phyloP scores from a whole-genome alignment of 2,888 invertebrate species.

The Drosophila conformis region DNA sequence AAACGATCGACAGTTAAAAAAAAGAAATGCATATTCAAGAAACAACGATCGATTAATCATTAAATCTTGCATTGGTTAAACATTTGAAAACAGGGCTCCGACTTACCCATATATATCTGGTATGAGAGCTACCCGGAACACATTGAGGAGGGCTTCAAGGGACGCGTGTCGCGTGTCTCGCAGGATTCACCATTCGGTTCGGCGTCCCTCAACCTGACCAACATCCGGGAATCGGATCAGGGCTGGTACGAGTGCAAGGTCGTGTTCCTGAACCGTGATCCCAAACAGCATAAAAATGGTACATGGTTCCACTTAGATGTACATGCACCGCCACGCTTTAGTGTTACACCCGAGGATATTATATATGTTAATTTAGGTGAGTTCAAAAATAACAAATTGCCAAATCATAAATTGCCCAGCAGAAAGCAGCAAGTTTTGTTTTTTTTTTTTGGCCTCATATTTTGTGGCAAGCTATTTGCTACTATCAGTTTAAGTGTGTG shows the following conservation, averaged over 20 bases:
- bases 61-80: slow-evolving; percentile 24
- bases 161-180: slow-evolving; percentile 94
- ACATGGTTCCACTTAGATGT: slow-evolving; percentile 99
- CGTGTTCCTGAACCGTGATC: slow-evolving; percentile 97
- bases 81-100: slow-evolving; percentile 90
- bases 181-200: slow-evolving; percentile 95
- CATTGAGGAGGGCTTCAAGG: slow-evolving; percentile 97
- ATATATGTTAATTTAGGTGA: slow-evolving; percentile 96
- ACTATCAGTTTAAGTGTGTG: slow-evolving; percentile 55
- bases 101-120: slow-evolving; percentile 99
- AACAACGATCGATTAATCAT: slow-evolving; percentile 20
- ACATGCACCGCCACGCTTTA: slow-evolving; percentile 97
- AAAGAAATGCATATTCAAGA: background rate
- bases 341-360: slow-evolving; percentile 97
- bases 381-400: slow-evolving; percentile 56
- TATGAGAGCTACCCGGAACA: slow-evolving; percentile 99
- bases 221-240: slow-evolving; percentile 96
- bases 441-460: slow-evolving; percentile 22
- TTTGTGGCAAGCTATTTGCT: slow-evolving; percentile 45
- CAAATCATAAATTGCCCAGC: slow-evolving; percentile 39
- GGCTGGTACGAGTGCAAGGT: slow-evolving; percentile 99
- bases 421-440: slow-evolving; percentile 10
- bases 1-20: slow-evolving; percentile 7
- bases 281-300: slow-evolving; percentile 96
- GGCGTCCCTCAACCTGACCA: slow-evolving; percentile 97